Evolutionary conservation across 1,140 invertebrate species (phyloP).

Genomic region (Rhagoletis pomonella): DNA sequence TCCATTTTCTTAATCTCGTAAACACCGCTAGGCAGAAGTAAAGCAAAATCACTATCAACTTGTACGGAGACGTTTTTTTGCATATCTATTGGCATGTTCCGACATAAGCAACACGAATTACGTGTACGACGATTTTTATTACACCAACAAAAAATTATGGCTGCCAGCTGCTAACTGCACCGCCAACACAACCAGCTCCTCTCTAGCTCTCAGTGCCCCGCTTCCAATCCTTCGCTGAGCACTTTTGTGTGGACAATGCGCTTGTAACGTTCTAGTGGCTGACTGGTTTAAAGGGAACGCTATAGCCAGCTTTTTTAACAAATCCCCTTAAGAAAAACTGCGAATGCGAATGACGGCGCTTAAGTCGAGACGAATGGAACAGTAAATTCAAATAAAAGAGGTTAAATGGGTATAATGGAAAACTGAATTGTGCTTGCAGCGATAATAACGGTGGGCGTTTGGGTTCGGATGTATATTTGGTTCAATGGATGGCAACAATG

Average conservation of each 20-base stretch:
- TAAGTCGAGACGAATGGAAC: slow-evolving; percentile 40
- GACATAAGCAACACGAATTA: slow-evolving; percentile 27
- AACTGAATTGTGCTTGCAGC: slow-evolving; percentile 43
- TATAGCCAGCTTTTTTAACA: slow-evolving; percentile 38
- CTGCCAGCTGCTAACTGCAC: slow-evolving; percentile 15
- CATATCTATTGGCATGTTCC: slow-evolving; percentile 75
- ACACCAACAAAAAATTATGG: neutral
- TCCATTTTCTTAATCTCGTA: slow-evolving; percentile 87
- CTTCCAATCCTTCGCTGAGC: neutral
- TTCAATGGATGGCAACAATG: neutral
- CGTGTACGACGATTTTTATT: slow-evolving; percentile 17
- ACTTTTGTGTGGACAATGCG: slow-evolving; percentile 36
- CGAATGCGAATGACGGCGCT: slow-evolving; percentile 35
- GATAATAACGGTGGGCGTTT: slow-evolving; percentile 16
- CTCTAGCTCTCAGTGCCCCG: neutral
- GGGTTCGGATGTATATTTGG: neutral
- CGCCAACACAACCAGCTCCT: neutral
- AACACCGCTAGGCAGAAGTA: slow-evolving; percentile 80
- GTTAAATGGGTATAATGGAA: slow-evolving; percentile 46
- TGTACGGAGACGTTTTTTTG: slow-evolving; percentile 85
- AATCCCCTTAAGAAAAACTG: slow-evolving; percentile 46
- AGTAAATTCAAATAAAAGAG: slow-evolving; percentile 50
- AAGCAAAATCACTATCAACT: slow-evolving; percentile 85
- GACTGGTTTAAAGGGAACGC: slow-evolving; percentile 28
- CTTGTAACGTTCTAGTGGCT: slow-evolving; percentile 4